phyloP scores from a whole-genome alignment of 1,140 invertebrate species.

The Megalonaias nervosa region DNA sequence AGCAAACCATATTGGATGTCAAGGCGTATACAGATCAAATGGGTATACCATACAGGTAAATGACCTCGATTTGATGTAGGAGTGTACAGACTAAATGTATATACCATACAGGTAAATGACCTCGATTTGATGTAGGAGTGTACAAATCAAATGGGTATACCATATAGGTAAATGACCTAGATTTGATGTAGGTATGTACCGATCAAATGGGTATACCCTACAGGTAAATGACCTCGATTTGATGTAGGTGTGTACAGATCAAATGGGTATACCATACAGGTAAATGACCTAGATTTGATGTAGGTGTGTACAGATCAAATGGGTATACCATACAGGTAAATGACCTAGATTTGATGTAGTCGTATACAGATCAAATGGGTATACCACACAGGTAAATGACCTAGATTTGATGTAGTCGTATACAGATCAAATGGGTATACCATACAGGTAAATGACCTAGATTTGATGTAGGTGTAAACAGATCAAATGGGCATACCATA shows the following conservation, averaged over 20 bases:
- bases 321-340: too few species aligned
- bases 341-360: too few species aligned
- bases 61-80: neutral
- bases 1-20: constrained; percentile 49
- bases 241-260: neutral
- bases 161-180: neutral
- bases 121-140: neutral
- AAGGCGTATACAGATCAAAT: constrained; percentile 28
- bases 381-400: too few species aligned
- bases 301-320: too few species aligned
- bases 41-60: constrained; percentile 50
- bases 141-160: too few species aligned
- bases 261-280: too few species aligned
- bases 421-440: too few species aligned
- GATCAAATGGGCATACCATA: constrained; percentile 41
- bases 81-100: neutral
- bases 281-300: too few species aligned
- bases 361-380: too few species aligned
- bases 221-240: neutral
- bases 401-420: too few species aligned
- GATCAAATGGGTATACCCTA: neutral
- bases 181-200: neutral
- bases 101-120: neutral
- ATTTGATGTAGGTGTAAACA: constrained; percentile 36
- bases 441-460: too few species aligned